phyloP scores from a whole-genome alignment of 2,888 invertebrate species.

The Hirtodrosophila duncani region DNA sequence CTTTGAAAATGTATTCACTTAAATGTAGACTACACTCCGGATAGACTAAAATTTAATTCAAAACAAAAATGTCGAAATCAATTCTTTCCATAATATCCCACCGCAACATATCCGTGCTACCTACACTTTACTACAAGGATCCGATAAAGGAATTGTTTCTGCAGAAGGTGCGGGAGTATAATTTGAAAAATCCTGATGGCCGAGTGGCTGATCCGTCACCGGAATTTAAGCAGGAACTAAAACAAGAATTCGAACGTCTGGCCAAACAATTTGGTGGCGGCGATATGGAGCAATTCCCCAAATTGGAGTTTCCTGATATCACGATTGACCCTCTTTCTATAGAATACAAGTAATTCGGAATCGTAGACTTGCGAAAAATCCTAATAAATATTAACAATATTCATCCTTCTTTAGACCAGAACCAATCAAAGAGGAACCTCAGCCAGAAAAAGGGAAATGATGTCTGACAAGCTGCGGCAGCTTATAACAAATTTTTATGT shows the following conservation, averaged over 20 bases:
- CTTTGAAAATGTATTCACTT: no score
- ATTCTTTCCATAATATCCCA: background rate
- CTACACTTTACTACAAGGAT: background rate
- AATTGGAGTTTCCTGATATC: constrained; percentile 14
- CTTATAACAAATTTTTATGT: no score
- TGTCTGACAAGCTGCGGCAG: no score
- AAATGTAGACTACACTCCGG: no score
- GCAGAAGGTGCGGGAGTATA: constrained; percentile 23
- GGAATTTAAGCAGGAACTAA: constrained; percentile 11
- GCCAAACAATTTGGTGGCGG: constrained; percentile 14
- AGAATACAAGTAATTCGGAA: constrained; percentile 8
- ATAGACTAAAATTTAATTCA: no score
- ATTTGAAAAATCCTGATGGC: constrained; percentile 16
- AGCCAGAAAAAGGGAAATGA: no score
- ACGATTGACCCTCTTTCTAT: constrained; percentile 22
- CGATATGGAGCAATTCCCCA: constrained; percentile 16
- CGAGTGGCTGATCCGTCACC: constrained; percentile 20
- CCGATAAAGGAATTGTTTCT: constrained; percentile 9
- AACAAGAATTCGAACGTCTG: constrained; percentile 2
- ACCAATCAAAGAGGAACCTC: no score
- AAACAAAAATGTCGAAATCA: no score
- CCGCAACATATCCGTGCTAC: background rate
- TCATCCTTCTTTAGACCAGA: no score
- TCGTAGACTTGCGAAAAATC: no score
- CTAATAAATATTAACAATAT: no score